These are phyloP conservation scores for Euglossa dilemma DNA, from an alignment of 1,140 invertebrate genomes.

Conservation along the genomic window DNA sequence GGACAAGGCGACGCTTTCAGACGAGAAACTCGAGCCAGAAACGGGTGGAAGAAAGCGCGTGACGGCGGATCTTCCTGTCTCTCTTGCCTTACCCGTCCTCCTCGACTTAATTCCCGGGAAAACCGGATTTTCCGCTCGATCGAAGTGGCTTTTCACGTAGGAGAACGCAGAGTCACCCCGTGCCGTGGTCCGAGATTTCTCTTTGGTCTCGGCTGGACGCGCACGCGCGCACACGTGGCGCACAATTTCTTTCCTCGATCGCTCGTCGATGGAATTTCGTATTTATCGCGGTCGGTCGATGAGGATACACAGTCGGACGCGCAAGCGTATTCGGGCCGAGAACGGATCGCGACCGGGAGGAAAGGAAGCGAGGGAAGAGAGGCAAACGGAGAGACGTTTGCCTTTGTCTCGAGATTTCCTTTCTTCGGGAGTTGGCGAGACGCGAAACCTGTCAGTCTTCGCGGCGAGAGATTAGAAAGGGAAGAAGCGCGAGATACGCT, in stretches of 20 bases:
- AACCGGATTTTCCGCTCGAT: conserved; percentile 74
- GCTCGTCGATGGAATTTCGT: conserved; percentile 53
- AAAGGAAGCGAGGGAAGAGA: conserved; percentile 9
- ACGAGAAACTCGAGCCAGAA: no score
- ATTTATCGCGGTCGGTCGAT: conserved; percentile 57
- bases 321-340: neutral
- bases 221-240: no score
- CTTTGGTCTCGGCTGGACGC: no score
- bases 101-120: conserved; percentile 68
- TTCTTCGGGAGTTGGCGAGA: conserved; percentile 6
- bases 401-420: conserved; percentile 57
- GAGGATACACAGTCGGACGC: neutral
- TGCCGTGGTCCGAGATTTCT: no score
- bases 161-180: conserved; percentile 18
- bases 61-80: no score
- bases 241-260: no score
- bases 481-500: conserved; percentile 44
- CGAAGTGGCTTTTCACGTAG: conserved; percentile 54
- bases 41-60: no score
- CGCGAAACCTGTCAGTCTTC: conserved; percentile 47
- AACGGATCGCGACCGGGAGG: neutral
- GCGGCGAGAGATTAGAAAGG: conserved; percentile 54
- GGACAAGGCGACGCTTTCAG: no score
- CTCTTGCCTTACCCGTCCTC: neutral
- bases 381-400: neutral